Conservation (phyloP, 2,888 invertebrate genomes). For the Ceraclea dissimilis region DNA sequence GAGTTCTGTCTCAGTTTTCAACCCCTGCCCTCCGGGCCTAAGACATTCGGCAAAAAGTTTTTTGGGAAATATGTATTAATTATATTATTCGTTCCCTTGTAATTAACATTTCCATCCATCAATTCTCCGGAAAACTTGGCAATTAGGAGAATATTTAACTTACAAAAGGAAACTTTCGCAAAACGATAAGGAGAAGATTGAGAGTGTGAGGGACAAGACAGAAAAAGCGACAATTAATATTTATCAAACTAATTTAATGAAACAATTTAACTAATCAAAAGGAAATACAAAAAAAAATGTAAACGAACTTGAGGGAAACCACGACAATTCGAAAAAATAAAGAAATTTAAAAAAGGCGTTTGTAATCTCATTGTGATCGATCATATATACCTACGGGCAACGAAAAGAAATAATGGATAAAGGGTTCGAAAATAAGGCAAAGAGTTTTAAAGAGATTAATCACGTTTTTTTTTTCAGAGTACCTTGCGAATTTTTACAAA, state of each 20-base stretch:
- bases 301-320: neutral
- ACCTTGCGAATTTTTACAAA: neutral
- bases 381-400: no score
- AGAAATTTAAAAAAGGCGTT: no score
- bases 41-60: neutral
- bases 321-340: no score
- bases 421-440: neutral
- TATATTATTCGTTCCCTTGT: neutral
- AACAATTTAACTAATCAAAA: no score
- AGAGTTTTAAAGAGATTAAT: neutral
- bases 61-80: neutral
- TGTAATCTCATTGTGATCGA: no score
- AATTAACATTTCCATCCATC: constrained; percentile 1
- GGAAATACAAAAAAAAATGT: neutral
- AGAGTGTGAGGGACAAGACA: no score
- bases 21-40: neutral
- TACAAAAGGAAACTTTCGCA: neutral
- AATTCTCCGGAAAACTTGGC: neutral
- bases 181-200: no score
- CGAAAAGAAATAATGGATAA: no score
- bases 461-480: neutral
- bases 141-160: neutral
- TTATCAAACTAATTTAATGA: no score
- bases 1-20: neutral
- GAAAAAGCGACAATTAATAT: no score